Conservation (phyloP, 1,140 invertebrate species). For the Caenorhabditis brenneri region DNA sequence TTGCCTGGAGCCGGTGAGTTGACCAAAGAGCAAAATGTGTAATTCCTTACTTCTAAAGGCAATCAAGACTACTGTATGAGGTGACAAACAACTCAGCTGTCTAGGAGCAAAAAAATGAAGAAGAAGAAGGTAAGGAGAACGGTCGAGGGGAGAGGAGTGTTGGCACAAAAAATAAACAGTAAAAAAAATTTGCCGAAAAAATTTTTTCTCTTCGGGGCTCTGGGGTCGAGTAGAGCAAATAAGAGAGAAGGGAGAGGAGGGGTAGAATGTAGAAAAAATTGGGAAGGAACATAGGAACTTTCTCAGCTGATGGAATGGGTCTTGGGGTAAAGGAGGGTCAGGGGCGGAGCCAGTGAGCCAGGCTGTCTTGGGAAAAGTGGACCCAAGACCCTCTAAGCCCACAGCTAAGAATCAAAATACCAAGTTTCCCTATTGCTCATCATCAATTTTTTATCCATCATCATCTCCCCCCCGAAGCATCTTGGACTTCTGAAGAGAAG, state of each 20-base stretch:
- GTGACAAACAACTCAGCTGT: neutral
- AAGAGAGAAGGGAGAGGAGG: neutral
- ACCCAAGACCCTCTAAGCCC: too few species aligned
- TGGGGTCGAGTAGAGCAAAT: neutral
- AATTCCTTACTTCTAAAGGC: neutral
- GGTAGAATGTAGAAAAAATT: neutral
- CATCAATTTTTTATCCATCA: neutral
- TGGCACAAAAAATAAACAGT: neutral
- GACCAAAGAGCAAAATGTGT: conserved; percentile 19
- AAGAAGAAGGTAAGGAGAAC: neutral
- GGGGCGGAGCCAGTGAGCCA: too few species aligned
- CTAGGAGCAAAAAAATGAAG: neutral
- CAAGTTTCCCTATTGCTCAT: neutral
- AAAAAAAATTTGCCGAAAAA: neutral
- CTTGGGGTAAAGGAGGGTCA: too few species aligned
- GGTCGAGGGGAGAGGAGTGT: neutral
- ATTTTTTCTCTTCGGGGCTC: too few species aligned
- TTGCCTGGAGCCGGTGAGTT: neutral
- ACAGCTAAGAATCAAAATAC: neutral
- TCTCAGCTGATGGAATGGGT: neutral
- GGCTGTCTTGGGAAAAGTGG: too few species aligned
- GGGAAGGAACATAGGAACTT: neutral
- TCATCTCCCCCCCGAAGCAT: too few species aligned
- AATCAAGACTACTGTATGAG: too few species aligned
- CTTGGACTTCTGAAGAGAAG: neutral